Evolutionary conservation across 2,797 vertebrate genomes (phyloP).

Genomic region (Muscicapa comitata): DNA sequence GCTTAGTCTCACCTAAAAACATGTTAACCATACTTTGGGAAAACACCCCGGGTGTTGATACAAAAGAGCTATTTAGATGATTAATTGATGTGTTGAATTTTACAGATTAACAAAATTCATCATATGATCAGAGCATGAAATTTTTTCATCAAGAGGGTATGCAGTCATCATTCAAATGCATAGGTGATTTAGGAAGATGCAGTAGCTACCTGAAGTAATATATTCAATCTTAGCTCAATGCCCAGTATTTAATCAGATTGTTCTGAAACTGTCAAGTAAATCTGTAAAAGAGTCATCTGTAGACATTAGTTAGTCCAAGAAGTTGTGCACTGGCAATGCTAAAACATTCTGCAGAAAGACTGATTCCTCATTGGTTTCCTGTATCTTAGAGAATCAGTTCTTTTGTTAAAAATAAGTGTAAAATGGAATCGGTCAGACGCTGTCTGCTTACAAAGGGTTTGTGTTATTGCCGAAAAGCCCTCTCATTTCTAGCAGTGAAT

Average conservation of each 20-base stretch:
- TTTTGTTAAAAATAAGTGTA: neutral
- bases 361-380: neutral
- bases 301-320: neutral
- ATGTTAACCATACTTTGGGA: neutral
- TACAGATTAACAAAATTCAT: slow-evolving; percentile 43
- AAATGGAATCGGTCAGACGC: neutral
- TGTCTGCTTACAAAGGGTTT: neutral
- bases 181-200: slow-evolving; percentile 25
- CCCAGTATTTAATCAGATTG: neutral
- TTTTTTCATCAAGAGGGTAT: neutral
- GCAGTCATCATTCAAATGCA: slow-evolving; percentile 7
- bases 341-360: neutral
- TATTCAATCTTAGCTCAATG: neutral
- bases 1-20: neutral
- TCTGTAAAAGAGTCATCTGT: neutral
- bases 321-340: neutral
- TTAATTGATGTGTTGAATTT: slow-evolving; percentile 20
- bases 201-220: neutral
- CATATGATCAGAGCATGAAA: neutral
- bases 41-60: neutral
- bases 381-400: neutral
- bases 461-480: fast-evolving
- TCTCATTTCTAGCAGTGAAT: neutral
- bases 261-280: neutral
- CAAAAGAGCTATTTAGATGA: slow-evolving; percentile 1